Conservation (phyloP, 2,888 invertebrate genomes). For the Nemurella pictetii region DNA sequence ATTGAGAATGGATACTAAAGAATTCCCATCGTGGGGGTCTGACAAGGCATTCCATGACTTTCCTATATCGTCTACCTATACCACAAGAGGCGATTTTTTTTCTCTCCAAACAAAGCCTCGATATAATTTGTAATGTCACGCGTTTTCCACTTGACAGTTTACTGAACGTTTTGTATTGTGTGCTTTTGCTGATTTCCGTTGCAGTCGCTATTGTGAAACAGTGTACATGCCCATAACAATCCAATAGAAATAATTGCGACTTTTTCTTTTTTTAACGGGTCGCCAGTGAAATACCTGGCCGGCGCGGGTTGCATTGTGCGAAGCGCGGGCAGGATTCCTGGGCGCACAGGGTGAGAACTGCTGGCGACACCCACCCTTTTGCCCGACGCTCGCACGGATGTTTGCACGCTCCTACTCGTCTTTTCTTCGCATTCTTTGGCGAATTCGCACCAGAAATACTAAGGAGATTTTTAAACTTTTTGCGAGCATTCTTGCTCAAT, state of each 20-base stretch:
- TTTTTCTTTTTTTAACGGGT: not conserved
- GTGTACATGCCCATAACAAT: constrained; percentile 2
- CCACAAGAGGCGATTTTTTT: not conserved
- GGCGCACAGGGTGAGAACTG: not conserved
- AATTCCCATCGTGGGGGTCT: not conserved
- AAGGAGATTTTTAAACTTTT: no score
- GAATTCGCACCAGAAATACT: not conserved
- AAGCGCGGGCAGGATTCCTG: not conserved
- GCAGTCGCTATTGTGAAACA: constrained; percentile 7
- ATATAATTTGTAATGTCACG: constrained; percentile 26
- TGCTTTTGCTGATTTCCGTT: constrained; percentile 14
- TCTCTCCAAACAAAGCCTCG: not conserved
- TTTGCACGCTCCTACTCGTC: not conserved
- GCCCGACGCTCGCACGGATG: not conserved
- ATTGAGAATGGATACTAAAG: not conserved
- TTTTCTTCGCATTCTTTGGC: not conserved
- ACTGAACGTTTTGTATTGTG: constrained; percentile 27
- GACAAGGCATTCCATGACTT: constrained; percentile 8
- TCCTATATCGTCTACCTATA: not conserved
- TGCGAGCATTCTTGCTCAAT: not conserved
- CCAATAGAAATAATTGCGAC: not conserved
- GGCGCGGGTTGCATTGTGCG: not conserved
- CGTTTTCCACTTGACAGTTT: constrained; percentile 13
- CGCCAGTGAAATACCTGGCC: not conserved
- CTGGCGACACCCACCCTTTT: not conserved